These are phyloP conservation scores for Bungarus multicinctus DNA, from an alignment of 2,113 vertebrate species.

Conservation along the genomic window DNA sequence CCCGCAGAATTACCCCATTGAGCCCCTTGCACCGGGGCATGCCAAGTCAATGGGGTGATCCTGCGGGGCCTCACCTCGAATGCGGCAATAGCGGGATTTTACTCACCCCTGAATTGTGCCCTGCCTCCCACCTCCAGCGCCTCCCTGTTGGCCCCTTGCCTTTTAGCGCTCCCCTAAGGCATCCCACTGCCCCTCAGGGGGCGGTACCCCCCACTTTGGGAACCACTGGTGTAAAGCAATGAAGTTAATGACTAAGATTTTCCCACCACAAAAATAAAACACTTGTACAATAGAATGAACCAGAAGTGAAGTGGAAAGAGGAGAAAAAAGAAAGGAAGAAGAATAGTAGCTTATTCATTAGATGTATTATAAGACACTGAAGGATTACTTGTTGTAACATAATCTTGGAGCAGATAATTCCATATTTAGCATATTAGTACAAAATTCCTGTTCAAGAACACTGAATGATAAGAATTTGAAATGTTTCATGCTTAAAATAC, in stretches of 20 bases:
- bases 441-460: neutral
- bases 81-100: too few species aligned
- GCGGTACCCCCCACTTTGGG: too few species aligned
- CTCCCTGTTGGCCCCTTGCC: too few species aligned
- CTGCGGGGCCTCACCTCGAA: too few species aligned
- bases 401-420: neutral
- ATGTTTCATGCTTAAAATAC: neutral
- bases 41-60: too few species aligned
- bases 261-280: neutral
- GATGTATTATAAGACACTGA: neutral
- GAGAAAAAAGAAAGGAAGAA: rapidly evolving
- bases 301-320: neutral
- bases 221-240: slow-evolving; percentile 12
- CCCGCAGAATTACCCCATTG: too few species aligned
- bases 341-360: neutral
- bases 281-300: neutral
- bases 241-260: neutral
- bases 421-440: neutral
- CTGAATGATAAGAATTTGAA: neutral
- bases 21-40: too few species aligned
- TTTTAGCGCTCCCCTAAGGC: too few species aligned
- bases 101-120: too few species aligned
- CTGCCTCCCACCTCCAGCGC: too few species aligned
- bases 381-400: slow-evolving; percentile 5
- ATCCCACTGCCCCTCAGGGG: too few species aligned